These are phyloP conservation scores for Hipposideros larvatus DNA, from an alignment of 2,797 vertebrate species.

Conservation along the genomic window DNA sequence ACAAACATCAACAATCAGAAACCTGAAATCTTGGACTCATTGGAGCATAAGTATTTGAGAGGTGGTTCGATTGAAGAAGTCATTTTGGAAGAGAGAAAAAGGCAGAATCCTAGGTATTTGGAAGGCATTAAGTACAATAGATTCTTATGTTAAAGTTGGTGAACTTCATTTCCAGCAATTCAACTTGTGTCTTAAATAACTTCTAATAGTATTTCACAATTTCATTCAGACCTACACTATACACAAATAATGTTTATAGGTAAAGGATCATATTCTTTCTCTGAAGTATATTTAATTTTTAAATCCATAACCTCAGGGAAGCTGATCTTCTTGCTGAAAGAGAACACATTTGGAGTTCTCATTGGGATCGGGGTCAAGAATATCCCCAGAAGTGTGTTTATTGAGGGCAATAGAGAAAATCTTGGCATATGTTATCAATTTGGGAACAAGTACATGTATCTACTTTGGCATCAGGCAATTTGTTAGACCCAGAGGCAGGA, in stretches of 20 bases:
- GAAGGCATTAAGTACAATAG: background rate
- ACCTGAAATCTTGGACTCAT: background rate
- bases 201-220: slow-evolving; percentile 57
- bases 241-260: background rate
- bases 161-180: slow-evolving; percentile 37
- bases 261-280: slow-evolving; percentile 23
- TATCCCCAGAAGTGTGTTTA: background rate
- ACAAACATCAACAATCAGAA: slow-evolving; percentile 14
- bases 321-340: background rate
- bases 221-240: background rate
- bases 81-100: background rate
- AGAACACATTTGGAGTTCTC: slow-evolving; percentile 55
- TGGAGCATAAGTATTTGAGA: background rate
- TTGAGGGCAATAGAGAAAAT: slow-evolving; percentile 52
- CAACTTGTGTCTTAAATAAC: slow-evolving; percentile 51
- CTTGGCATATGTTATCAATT: slow-evolving; percentile 67
- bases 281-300: slow-evolving; percentile 42
- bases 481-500: slow-evolving; percentile 65
- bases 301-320: slow-evolving; percentile 38
- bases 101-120: background rate
- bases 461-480: slow-evolving; percentile 42
- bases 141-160: slow-evolving; percentile 3
- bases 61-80: background rate
- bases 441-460: slow-evolving; percentile 35
- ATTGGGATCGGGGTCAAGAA: slow-evolving; percentile 51